Conservation (phyloP, 2,888 invertebrate species). For the Thecocarcelia acutangulata region DNA sequence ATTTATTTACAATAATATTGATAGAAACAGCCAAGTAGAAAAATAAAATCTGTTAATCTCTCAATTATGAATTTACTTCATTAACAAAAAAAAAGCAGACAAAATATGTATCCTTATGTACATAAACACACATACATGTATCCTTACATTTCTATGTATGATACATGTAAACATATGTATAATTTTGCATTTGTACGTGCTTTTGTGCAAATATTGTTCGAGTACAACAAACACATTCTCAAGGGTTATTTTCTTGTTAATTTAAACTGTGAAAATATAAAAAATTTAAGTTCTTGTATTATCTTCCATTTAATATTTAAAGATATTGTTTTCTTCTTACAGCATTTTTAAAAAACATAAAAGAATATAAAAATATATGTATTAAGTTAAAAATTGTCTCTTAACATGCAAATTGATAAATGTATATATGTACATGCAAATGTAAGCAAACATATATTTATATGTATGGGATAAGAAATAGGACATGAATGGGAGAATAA, state of each 20-base stretch:
- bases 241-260: conserved; percentile 38
- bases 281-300: conserved; percentile 1
- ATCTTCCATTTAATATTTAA: neutral
- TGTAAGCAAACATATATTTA: neutral
- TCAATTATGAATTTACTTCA: neutral
- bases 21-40: too few relatives aligned
- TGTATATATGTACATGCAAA: neutral
- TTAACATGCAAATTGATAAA: neutral
- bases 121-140: neutral
- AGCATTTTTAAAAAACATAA: neutral
- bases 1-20: conserved; percentile 26
- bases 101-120: neutral
- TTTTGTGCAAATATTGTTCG: neutral
- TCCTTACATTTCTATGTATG: neutral
- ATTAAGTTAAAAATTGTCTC: too few relatives aligned
- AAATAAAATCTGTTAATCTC: conserved; percentile 41
- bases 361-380: too few relatives aligned
- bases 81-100: neutral
- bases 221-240: conserved; percentile 18
- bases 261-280: conserved; percentile 24
- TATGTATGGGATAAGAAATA: neutral
- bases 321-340: neutral
- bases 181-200: neutral
- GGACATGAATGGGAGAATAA: neutral
- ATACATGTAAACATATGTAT: neutral